Conservation (phyloP, 2,888 invertebrate species). For the Gandaritis pyraliata region DNA sequence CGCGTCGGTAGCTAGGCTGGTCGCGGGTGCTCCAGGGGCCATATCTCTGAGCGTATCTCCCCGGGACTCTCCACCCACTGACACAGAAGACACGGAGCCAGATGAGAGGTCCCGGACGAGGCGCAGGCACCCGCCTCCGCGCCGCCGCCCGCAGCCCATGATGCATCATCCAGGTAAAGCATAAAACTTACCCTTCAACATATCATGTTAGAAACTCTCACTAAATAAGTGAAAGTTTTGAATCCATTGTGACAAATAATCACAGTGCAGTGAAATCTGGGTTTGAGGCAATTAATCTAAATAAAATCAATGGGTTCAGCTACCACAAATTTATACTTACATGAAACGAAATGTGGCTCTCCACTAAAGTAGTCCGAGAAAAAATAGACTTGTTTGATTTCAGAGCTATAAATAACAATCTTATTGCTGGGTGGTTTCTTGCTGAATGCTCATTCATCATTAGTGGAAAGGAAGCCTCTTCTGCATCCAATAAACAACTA, state of each 20-base stretch:
- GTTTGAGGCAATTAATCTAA: not conserved
- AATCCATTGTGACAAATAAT: not conserved
- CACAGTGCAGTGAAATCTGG: not conserved
- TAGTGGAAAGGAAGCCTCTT: too few species aligned
- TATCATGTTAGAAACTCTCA: not conserved
- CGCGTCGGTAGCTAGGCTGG: slow-evolving; percentile 95
- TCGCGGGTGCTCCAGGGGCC: slow-evolving; percentile 93
- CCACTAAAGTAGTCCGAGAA: too few species aligned
- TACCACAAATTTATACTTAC: not conserved
- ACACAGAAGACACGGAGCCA: slow-evolving; percentile 78
- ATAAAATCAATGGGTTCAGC: too few species aligned
- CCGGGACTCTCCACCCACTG: slow-evolving; percentile 74
- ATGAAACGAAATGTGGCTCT: not conserved
- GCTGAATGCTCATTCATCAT: too few species aligned
- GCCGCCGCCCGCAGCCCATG: slow-evolving; percentile 70
- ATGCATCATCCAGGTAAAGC: slow-evolving; percentile 71
- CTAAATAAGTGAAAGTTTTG: not conserved
- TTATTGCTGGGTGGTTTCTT: too few species aligned
- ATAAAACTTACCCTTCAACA: not conserved
- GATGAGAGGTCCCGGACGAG: slow-evolving; percentile 74
- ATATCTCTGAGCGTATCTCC: slow-evolving; percentile 93
- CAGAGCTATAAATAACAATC: too few species aligned
- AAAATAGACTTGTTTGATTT: too few species aligned
- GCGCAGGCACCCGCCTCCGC: slow-evolving; percentile 71
- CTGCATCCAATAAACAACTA: too few species aligned